A percentile compares a stretch with the other conserved stretches of the same genome.
Evolutionary conservation across 2,888 invertebrate species (phyloP).

Genomic region (Brachycybe producta): DNA sequence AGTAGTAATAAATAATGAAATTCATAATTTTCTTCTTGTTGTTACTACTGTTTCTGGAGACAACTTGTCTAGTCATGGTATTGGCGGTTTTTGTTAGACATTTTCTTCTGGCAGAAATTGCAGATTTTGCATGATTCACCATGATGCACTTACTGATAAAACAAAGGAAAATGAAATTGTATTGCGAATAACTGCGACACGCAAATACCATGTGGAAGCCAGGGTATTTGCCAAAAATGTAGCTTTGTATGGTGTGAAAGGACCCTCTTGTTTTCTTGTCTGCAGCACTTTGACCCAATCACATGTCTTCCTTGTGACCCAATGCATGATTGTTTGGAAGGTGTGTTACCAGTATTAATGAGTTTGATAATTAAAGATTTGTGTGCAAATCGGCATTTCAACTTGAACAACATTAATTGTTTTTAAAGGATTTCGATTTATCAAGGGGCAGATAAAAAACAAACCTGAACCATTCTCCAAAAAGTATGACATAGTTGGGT

Average conservation of each 20-base stretch:
- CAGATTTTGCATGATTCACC: not conserved
- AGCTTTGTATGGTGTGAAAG: not conserved
- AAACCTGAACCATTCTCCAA: not conserved
- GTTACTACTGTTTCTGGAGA: not conserved
- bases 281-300: not conserved
- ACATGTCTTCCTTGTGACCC: not conserved
- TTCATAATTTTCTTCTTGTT: not conserved
- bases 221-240: too few species aligned
- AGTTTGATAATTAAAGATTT: not conserved
- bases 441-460: not conserved
- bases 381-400: not conserved
- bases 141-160: not conserved
- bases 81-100: not conserved
- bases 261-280: not conserved
- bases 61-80: not conserved
- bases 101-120: conserved; percentile 3
- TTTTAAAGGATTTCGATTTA: not conserved
- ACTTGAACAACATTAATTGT: not conserved
- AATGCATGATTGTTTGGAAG: conserved; percentile 1
- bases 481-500: not conserved
- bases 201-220: not conserved
- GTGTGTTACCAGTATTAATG: not conserved
- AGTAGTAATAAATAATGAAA: not conserved
- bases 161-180: not conserved
- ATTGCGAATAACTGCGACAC: not conserved